phyloP scores from a whole-genome alignment of 2,797 vertebrate genomes.

The Oreonectes daqikongensis region DNA sequence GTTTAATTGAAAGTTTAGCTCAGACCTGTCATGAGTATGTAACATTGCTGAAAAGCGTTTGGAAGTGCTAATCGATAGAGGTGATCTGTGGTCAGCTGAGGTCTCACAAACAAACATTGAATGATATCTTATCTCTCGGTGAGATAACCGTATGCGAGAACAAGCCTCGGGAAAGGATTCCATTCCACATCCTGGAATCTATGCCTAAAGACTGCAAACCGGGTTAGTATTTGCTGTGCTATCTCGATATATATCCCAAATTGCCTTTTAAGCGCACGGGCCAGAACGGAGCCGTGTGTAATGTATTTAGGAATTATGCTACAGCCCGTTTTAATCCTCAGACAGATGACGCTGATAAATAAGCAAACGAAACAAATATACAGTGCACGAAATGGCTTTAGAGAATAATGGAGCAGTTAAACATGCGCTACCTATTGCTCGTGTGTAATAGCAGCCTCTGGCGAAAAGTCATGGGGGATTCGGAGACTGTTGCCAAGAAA shows the following conservation, averaged over 20 bases:
- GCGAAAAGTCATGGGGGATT: constrained; percentile 49
- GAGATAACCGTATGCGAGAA: constrained; percentile 35
- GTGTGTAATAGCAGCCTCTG: constrained; percentile 36
- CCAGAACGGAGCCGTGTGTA: constrained; percentile 8
- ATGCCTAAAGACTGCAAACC: constrained; percentile 42
- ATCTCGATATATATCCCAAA: constrained; percentile 37
- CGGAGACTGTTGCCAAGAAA: constrained; percentile 46
- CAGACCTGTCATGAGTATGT: background rate
- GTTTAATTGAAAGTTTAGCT: background rate
- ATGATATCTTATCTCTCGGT: constrained; percentile 41
- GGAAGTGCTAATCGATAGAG: constrained; percentile 21
- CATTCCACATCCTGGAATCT: constrained; percentile 25
- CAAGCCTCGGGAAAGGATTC: constrained; percentile 42
- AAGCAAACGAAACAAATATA: constrained; percentile 29
- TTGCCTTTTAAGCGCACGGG: constrained; percentile 29
- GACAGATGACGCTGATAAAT: constrained; percentile 41
- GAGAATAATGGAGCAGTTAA: constrained; percentile 45
- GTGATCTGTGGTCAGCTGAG: constrained; percentile 36
- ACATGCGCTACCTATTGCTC: constrained; percentile 37
- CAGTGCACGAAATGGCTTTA: constrained; percentile 20
- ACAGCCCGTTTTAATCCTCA: constrained; percentile 15
- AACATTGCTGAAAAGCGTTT: constrained; percentile 35
- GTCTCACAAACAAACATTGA: constrained; percentile 40
- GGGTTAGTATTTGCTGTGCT: constrained; percentile 31
- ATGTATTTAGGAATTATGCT: constrained; percentile 29